Evolutionary conservation across 2,113 vertebrate species (phyloP).

Genomic region (Potamarius usumacintae): DNA sequence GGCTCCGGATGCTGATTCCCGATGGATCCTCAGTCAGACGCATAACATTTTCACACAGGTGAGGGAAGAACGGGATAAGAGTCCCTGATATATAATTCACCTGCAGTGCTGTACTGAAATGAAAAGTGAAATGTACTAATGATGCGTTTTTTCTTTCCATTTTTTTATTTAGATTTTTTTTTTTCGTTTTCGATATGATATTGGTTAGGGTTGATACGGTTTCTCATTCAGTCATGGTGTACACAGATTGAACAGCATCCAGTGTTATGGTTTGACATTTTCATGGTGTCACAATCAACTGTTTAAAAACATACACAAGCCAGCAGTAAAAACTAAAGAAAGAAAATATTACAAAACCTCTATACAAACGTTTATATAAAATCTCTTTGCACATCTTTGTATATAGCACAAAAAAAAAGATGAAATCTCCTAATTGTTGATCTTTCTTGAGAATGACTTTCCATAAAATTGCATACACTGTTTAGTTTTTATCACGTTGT

Average conservation of each 20-base stretch:
- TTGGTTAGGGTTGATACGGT: not conserved
- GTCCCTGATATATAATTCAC: not conserved
- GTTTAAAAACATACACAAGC: not conserved
- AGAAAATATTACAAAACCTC: not conserved
- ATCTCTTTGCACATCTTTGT: no score
- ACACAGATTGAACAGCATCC: not conserved
- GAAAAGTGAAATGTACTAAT: not conserved
- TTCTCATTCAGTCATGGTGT: not conserved
- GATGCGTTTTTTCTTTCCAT: not conserved
- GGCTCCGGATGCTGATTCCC: conserved; percentile 90
- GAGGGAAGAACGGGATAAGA: not conserved
- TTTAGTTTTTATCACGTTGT: no score
- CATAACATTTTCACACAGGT: conserved; percentile 99
- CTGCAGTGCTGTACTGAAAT: not conserved
- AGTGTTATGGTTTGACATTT: not conserved
- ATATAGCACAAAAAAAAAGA: no score
- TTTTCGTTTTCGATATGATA: not conserved
- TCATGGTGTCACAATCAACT: not conserved
- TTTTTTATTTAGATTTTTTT: not conserved
- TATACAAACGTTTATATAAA: no score
- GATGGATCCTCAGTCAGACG: conserved; percentile 97
- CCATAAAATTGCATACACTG: not conserved
- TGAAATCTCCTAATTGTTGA: no score
- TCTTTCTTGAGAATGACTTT: not conserved
- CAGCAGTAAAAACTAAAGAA: not conserved